These are phyloP conservation scores for Psammodynastes pulverulentus DNA, from an alignment of 2,113 vertebrate species.

Conservation along the genomic window DNA sequence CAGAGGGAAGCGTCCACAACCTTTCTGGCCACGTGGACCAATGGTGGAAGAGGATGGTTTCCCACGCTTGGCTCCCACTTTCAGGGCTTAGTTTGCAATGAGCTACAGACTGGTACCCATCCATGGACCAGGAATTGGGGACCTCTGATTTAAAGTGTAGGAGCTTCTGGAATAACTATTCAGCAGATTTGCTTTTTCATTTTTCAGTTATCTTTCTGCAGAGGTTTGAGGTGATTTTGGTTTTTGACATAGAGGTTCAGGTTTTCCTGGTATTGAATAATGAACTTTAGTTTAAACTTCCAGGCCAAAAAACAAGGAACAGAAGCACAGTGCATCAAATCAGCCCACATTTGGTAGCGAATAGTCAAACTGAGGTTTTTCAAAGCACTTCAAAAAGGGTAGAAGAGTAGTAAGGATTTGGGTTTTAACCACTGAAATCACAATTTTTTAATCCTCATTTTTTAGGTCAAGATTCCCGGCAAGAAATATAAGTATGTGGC, in stretches of 20 bases:
- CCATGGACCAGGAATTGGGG: neutral
- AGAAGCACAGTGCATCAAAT: neutral
- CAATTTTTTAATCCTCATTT: conserved; percentile 9
- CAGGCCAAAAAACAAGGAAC: neutral
- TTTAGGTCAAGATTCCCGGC: conserved; percentile 69
- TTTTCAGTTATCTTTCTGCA: neutral
- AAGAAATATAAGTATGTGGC: conserved; percentile 86
- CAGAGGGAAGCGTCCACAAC: neutral
- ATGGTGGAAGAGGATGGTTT: neutral
- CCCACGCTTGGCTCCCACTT: neutral
- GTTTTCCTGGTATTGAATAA: neutral
- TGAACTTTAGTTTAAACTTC: neutral
- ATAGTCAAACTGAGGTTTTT: neutral
- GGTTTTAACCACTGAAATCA: conserved; percentile 2
- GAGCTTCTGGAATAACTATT: neutral
- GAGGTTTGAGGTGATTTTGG: neutral
- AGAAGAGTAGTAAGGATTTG: neutral
- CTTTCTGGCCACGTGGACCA: neutral
- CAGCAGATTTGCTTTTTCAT: neutral
- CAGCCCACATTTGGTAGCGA: neutral
- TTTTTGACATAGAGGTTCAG: neutral
- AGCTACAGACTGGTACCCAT: neutral
- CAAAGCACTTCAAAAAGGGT: neutral
- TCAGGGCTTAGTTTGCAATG: neutral
- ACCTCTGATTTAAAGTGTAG: neutral